Base-by-base conservation (phyloP, 2,888 invertebrate genomes). In the Ptychoptera contaminata region DNA sequence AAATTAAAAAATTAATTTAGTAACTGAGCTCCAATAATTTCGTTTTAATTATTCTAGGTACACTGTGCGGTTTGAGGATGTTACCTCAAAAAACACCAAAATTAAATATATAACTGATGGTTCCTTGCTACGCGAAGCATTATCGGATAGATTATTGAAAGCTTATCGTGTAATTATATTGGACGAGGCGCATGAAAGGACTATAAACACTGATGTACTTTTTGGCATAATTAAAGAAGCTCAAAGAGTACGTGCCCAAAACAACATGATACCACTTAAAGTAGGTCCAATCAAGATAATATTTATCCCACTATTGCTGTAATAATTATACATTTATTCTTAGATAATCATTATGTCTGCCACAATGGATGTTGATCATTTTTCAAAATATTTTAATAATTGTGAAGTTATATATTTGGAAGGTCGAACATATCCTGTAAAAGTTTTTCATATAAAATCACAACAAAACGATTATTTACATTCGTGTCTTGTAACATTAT, bases 161-260 rank as follows among this genome's bases (percentile, higher is more conserved):
- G 76, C 79, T 50, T 96, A 96, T 60, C 77, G 80, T 23, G 71
- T 87, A 11, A 72, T 94, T 15, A 80, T 96, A 55, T 65, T 96
- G 51, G 96, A 96, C 62, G 96, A 96, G 65, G 94, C 91, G 31
- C 96, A 96, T 62, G 96, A 96, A 62, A 73, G 96, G 37, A 93
- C 94, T 2, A 79, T 96, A 1, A 86, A 87, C 56, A 94, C 92
- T 3, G 96, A 96, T 69, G 79, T 96, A 1, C 68, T 96, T 1
- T 87, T 96, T 67, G 93, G 93, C 0, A 83, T 96, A 55, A 84
- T 92, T 0, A 90, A 91, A 62, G 70, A 78, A 51, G 91, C 92
- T 1, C 93, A 93, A 58, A 76, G 73, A 54, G 72, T 78, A 51
- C 71, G 92, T 46, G 71, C 66, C 57, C 69, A 71, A 36, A 70